Percentiles rank a stretch among this genome's conserved stretches.
These are phyloP conservation scores for Hirtodrosophila histrioides DNA, from an alignment of 2,888 invertebrate genomes.

Conservation along the genomic window DNA sequence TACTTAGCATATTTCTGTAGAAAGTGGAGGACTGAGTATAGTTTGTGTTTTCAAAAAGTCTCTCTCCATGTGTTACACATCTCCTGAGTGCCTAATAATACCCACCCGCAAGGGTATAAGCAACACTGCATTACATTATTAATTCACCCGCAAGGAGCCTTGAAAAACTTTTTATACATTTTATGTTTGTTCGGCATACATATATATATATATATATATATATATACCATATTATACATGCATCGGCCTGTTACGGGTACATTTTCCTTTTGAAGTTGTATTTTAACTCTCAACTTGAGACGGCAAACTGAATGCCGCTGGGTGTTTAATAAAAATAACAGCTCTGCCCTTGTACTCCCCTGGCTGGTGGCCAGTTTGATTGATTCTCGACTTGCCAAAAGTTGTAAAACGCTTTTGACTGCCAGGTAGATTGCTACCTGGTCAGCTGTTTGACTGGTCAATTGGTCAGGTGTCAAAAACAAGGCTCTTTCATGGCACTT, in stretches of 20 bases:
- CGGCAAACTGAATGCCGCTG: slow-evolving; percentile 8
- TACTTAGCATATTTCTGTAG: too few relatives aligned
- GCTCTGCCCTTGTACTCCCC: too few relatives aligned
- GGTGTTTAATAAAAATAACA: neutral
- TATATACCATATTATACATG: slow-evolving; percentile 5
- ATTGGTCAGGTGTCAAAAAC: slow-evolving; percentile 51
- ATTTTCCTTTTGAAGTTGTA: slow-evolving; percentile 38
- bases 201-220: slow-evolving; percentile 23
- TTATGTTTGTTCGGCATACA: slow-evolving; percentile 14
- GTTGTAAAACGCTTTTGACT: slow-evolving; percentile 9
- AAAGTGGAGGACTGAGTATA: too few relatives aligned
- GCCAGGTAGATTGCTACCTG: neutral
- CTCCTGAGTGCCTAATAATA: too few relatives aligned
- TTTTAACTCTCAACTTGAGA: slow-evolving; percentile 39
- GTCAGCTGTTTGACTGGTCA: neutral
- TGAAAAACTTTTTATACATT: slow-evolving; percentile 31
- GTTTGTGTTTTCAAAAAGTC: too few relatives aligned
- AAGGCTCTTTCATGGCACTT: slow-evolving; percentile 20
- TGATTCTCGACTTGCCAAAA: slow-evolving; percentile 21
- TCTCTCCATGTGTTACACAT: too few relatives aligned
- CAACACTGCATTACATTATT: slow-evolving; percentile 47
- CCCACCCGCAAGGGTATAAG: neutral
- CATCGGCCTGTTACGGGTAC: neutral
- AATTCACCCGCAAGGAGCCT: slow-evolving; percentile 40
- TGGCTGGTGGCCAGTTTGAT: slow-evolving; percentile 8